Evolutionary conservation across 1,140 invertebrate species (phyloP).

Genomic region (Drosophila melanogaster): Release_6_plus_ISO1_MT NC_004354.4:11352501-11353000

Average conservation of each 20-base stretch:
- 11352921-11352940: not conserved
- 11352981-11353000: not conserved
- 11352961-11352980: not conserved
- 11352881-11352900: not conserved
- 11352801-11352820: constrained; percentile 49
- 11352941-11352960: constrained; percentile 1
- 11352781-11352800: constrained; percentile 46
- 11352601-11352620: constrained; percentile 6
- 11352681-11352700: constrained; percentile 16
- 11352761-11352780: constrained; percentile 52
- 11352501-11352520: constrained; percentile 59
- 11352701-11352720: constrained; percentile 15
- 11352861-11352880: constrained; percentile 8
- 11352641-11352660: constrained; percentile 40
- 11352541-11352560: constrained; percentile 11
- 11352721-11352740: not conserved
- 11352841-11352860: constrained; percentile 47
- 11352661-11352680: constrained; percentile 61
- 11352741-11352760: constrained; percentile 26
- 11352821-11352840: constrained; percentile 7
- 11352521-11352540: constrained; percentile 69
- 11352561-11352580: not conserved
- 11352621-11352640: constrained; percentile 1
- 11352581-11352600: constrained; percentile 1
- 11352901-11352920: constrained; percentile 8